Evolutionary conservation across 2,113 vertebrate species (phyloP), one percentile per base, ranked within the genome.

Genomic region (Labrus mixtus): DNA sequence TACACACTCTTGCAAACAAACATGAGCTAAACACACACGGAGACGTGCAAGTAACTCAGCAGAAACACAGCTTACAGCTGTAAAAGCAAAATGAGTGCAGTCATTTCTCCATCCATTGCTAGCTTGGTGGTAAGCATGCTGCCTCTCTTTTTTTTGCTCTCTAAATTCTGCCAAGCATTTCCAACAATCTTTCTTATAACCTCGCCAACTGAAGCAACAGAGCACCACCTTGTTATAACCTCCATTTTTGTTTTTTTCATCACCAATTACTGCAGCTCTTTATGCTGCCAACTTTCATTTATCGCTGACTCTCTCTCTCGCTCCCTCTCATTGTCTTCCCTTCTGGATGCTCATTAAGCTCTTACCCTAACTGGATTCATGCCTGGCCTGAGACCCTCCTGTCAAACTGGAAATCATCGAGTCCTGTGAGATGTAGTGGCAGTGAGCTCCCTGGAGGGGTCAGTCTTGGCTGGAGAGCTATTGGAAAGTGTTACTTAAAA

Each of bases 261-360:
- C 46, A 46, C 55, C 41, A 62, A 54, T 72, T 60, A 36, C 67
- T 57, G 53, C 63, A 70, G 39, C 37, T 81, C 45, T 60, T 45
- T 55, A 15, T 70, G 48, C 65, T 60, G 61, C 65, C 70, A 78
- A 73, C 45, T 74, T 78, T 16, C 57, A 33, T 64, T 36, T 41
- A 17, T 50, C n/a, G 19, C 12, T 29, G 12, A 39, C 29, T 72
- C 25, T 51, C 36, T 48, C 48, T 62, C 43, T 37, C 36, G 50
- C 50, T 54, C 51, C 43, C 67, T 83, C 73, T 82, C 68, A 82
- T 90, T 82, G 73, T 76, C 68, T 60, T 64, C 75, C 29, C 65
- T 60, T 43, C 80, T 65, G 71, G 81, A 78, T 45, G 57, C 78
- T 89, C 88, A 90, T 89, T 89, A 87, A 86, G 61, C 66, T 68